Conservation (phyloP, 2,113 vertebrate genomes). For the Argyrosomus japonicus region DNA sequence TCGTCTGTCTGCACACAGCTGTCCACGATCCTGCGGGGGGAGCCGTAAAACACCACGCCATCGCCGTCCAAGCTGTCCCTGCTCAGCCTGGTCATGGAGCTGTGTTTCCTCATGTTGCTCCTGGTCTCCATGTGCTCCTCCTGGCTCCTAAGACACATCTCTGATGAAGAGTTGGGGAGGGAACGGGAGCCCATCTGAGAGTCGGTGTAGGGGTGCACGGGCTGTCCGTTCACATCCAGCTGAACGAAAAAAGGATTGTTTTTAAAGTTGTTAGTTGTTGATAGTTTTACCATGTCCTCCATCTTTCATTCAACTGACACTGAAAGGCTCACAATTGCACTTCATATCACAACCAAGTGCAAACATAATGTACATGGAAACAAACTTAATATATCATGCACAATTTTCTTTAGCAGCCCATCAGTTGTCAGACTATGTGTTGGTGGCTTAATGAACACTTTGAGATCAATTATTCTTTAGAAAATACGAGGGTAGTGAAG, state of each 20-base stretch:
- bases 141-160: conserved; percentile 91
- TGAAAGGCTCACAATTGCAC: background rate
- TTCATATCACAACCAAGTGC: conserved; percentile 4
- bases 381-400: background rate
- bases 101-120: conserved; percentile 91
- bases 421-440: background rate
- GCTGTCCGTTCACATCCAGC: conserved; percentile 79
- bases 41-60: conserved; percentile 81
- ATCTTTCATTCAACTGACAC: background rate
- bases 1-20: conserved; percentile 98
- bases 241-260: conserved; percentile 22
- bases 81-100: conserved; percentile 93
- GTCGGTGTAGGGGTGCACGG: conserved; percentile 83
- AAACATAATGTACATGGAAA: conserved; percentile 1
- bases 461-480: background rate
- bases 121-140: conserved; percentile 89
- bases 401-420: background rate
- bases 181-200: conserved; percentile 85
- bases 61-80: conserved; percentile 89
- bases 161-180: conserved; percentile 92
- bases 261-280: background rate
- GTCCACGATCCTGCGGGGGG: conserved; percentile 88
- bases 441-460: background rate
- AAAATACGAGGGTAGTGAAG: background rate
- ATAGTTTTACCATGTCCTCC: background rate